Evolutionary conservation across 2,113 vertebrate genomes (phyloP).

Genomic region (Barnardius zonarius): DNA sequence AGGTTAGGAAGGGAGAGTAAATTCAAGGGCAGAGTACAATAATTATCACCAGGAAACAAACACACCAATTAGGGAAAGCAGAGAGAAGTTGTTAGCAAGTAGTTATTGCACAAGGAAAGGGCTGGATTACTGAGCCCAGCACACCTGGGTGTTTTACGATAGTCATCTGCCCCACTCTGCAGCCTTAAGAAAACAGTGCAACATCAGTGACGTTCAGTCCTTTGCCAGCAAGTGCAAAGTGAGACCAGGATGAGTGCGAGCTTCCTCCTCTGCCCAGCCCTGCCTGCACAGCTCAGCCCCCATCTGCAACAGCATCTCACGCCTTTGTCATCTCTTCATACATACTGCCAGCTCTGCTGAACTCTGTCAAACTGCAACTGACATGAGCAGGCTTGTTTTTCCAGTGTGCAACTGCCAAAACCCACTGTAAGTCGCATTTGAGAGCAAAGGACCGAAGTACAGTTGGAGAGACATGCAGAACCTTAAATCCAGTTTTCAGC

Average conservation of each 20-base stretch:
- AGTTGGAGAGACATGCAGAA: background rate
- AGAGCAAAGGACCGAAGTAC: background rate
- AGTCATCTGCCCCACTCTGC: background rate
- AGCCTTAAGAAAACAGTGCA: background rate
- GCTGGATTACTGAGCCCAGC: background rate
- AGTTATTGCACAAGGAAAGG: conserved; percentile 16
- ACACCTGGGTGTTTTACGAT: background rate
- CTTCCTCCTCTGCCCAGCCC: background rate
- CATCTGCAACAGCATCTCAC: background rate
- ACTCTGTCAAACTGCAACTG: background rate
- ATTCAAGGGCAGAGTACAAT: conserved; percentile 37
- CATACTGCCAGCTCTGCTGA: background rate
- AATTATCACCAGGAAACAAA: conserved; percentile 58
- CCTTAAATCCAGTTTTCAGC: background rate
- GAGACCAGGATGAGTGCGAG: background rate
- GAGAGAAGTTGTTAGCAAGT: conserved; percentile 9
- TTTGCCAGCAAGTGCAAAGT: background rate
- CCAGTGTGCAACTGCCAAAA: background rate
- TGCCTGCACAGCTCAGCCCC: background rate
- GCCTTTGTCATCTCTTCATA: background rate
- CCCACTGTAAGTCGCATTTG: accelerated
- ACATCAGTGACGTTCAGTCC: background rate
- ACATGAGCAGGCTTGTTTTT: background rate
- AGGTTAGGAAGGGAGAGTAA: conserved; percentile 31
- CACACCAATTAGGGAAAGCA: background rate